Conservation (phyloP, 1,140 invertebrate species). For the Drosophila bipectinata region DNA sequence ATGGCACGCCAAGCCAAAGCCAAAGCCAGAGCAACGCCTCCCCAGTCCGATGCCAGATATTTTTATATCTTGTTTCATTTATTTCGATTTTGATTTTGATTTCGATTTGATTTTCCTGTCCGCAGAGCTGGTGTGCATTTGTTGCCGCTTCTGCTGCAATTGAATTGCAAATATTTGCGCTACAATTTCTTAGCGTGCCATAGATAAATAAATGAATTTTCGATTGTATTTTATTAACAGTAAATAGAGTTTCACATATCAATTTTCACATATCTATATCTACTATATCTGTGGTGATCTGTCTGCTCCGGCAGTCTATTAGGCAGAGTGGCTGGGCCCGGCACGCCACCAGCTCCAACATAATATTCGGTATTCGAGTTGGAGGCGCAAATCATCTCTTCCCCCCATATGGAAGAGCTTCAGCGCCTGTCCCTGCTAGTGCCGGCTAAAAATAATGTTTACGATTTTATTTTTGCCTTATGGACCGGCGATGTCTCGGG, state of each 20-base stretch:
- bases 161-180: conserved; percentile 77
- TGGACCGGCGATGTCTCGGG: conserved; percentile 37
- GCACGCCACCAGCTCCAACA: conserved; percentile 1
- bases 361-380: neutral
- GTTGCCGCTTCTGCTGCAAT: conserved; percentile 42
- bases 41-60: conserved; percentile 25
- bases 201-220: conserved; percentile 62
- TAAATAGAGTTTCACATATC: conserved; percentile 49
- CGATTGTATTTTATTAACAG: conserved; percentile 69
- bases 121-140: conserved; percentile 23
- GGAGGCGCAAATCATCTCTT: conserved; percentile 7
- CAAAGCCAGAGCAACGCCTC: neutral
- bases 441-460: conserved; percentile 71
- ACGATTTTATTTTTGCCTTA: conserved; percentile 67
- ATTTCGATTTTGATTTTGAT: conserved; percentile 8
- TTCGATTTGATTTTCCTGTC: conserved; percentile 37
- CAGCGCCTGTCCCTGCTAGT: conserved; percentile 1
- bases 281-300: conserved; percentile 3
- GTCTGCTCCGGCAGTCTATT: conserved; percentile 31
- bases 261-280: conserved; percentile 51
- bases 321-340: conserved; percentile 11
- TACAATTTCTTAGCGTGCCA: conserved; percentile 57
- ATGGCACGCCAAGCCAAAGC: conserved; percentile 33
- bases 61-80: conserved; percentile 61
- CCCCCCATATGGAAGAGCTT: conserved; percentile 19